A percentile compares a stretch with the other conserved stretches of the same genome.
phyloP scores from a whole-genome alignment of 2,888 invertebrate species.

The Campopleginae sp. region DNA sequence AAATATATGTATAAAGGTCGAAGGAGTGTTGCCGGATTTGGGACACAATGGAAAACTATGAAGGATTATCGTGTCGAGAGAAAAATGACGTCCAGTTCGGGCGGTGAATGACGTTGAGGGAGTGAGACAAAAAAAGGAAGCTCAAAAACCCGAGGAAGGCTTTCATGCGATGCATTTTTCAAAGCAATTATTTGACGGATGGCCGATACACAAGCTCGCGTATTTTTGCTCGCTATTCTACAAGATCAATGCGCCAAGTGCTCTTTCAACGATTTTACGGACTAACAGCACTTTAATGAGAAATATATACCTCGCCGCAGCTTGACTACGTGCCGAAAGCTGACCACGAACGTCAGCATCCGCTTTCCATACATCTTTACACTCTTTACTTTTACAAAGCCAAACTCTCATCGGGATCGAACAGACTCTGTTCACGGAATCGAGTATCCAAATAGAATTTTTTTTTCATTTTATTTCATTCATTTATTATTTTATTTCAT shows the following conservation, averaged over 20 bases:
- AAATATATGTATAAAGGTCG: constrained; percentile 1
- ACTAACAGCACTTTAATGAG: constrained; percentile 62
- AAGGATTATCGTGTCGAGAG: constrained; percentile 60
- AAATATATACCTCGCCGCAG: constrained; percentile 33
- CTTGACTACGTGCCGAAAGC: constrained; percentile 35
- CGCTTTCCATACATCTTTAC: neutral
- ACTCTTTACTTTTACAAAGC: neutral
- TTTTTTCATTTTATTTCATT: too few species aligned
- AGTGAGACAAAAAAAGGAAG: constrained; percentile 60
- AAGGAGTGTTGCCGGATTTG: constrained; percentile 29
- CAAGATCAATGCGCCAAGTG: constrained; percentile 66
- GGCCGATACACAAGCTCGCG: constrained; percentile 55
- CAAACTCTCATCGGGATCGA: neutral
- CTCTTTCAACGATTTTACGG: constrained; percentile 49
- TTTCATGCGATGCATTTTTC: constrained; percentile 71
- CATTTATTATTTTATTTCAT: too few species aligned
- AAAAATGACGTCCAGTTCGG: constrained; percentile 28
- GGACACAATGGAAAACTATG: constrained; percentile 61
- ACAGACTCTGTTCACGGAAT: neutral
- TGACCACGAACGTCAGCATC: neutral
- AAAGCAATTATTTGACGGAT: constrained; percentile 76
- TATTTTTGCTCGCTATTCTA: constrained; percentile 32
- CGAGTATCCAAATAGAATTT: neutral
- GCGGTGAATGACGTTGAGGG: constrained; percentile 45
- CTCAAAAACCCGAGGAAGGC: constrained; percentile 58